Base-by-base conservation (phyloP, 2,888 invertebrate species). In the Ceriagrion tenellum region DNA sequence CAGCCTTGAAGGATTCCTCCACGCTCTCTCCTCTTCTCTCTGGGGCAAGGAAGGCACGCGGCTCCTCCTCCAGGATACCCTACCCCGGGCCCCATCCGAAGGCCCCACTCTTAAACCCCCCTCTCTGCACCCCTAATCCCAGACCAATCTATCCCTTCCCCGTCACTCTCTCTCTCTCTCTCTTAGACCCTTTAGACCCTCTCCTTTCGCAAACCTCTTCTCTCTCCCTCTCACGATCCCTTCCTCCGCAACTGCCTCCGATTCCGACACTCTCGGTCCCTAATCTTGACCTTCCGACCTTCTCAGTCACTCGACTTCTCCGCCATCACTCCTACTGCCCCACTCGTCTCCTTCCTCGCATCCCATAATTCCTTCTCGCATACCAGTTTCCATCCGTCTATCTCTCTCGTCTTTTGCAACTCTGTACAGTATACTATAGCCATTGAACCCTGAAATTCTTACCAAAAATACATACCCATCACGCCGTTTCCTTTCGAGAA, bases 141-240 rank as follows among this genome's bases (percentile, higher is more conserved):
- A 81, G 30, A 16, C 35, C 81, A 81, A 69, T 81, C 81, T 35
- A 81, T 81, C 69, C 69, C 30, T 93, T 63, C 93, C 93, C 93
- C 26, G 59, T 3, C 90, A n/a, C 63, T 23, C 63, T 63, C 23
- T 56, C 56, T 30, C 23, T 30, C n/a, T 16, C 89, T 35, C 89
- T 55, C 55, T n/a, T 13, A 89, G 55, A 26, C 23, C 89, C 47
- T 55, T n/a, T 55, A 47, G n/a, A 89, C 55, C 23, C 55, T 16
- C 89, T n/a, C 89, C n/a, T 12, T n/a, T n/a, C 8, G 26, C 23
- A 89, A 89, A 20, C 23, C 55, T 26, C 55, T 20, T 55, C 13
- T 35, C 35, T 23, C n/a, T n/a, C 47, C 8, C 47, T 2, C 47
- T 47, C 47, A 47, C 47, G 47, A 47, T 55, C 40, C 88, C 40